These are phyloP conservation scores for Botrylloides violaceus DNA, from an alignment of 23 tunicate genomes.

Conservation along the genomic window DNA sequence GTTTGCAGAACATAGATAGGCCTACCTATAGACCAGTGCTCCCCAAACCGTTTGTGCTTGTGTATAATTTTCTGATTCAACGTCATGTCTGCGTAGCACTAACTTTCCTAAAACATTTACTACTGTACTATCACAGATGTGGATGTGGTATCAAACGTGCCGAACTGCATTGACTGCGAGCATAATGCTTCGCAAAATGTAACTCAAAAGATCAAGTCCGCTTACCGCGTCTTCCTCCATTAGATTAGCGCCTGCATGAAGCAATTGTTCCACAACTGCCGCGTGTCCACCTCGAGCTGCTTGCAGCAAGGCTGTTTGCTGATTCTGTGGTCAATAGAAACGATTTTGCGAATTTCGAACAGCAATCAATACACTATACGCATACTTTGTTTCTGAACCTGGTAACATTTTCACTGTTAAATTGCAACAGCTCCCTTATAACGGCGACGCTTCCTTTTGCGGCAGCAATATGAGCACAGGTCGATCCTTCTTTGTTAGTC, in stretches of 20 bases:
- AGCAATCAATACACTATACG: background rate
- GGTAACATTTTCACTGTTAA: constrained; percentile 53
- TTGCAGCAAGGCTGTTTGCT: constrained; percentile 63
- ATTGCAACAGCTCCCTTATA: constrained; percentile 53
- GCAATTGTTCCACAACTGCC: constrained; percentile 56
- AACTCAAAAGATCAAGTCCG: background rate
- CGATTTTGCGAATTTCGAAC: background rate
- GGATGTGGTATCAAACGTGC: no score
- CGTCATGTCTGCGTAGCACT: no score
- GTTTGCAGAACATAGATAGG: no score
- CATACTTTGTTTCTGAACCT: constrained; percentile 48
- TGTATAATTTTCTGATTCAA: no score
- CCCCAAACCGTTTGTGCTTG: no score
- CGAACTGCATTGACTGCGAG: no score
- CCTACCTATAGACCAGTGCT: no score
- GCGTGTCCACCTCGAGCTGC: constrained; percentile 88
- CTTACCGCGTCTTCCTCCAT: constrained; percentile 81
- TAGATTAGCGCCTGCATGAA: constrained; percentile 57
- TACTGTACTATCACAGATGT: background rate
- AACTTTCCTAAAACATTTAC: background rate
- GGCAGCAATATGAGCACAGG: constrained; percentile 95
- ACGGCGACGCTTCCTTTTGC: constrained; percentile 88
- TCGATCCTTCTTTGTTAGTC: constrained; percentile 80
- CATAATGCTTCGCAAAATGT: no score
- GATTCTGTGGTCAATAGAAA: constrained; percentile 19